Evolutionary conservation across 1,140 invertebrate species (phyloP).

Genomic region (Pseudomyrmex sp.): DNA sequence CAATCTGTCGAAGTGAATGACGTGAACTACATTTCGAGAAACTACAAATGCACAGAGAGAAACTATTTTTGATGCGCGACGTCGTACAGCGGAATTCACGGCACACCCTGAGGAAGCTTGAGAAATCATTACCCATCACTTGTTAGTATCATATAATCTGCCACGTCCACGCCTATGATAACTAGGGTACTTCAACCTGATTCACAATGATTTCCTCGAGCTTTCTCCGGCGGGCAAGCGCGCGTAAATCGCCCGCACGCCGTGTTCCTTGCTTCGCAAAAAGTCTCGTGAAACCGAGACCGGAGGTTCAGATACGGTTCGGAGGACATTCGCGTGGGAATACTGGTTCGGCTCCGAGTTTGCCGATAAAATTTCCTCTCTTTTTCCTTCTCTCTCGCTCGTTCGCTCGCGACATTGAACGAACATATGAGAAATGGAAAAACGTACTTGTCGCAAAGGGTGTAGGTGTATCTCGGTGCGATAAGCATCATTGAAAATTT

Average conservation of each 20-base stretch:
- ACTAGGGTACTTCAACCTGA: neutral
- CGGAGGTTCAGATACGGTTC: constrained; percentile 67
- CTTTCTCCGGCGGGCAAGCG: constrained; percentile 28
- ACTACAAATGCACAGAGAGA: neutral
- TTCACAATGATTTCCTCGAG: constrained; percentile 32
- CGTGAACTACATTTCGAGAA: neutral
- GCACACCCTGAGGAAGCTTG: neutral
- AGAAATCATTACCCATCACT: neutral
- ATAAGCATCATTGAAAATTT: constrained; percentile 10
- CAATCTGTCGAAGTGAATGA: no score
- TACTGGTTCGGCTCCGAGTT: constrained; percentile 72
- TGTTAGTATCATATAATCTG: constrained; percentile 13
- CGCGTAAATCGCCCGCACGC: constrained; percentile 43
- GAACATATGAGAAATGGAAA: constrained; percentile 30
- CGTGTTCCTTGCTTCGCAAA: constrained; percentile 30
- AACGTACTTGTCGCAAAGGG: constrained; percentile 21
- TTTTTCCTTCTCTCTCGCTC: neutral
- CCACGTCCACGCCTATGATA: constrained; percentile 3
- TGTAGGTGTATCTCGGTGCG: neutral
- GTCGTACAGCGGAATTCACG: neutral
- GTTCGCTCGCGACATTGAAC: neutral
- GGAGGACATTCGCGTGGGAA: constrained; percentile 75
- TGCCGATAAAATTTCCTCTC: constrained; percentile 49
- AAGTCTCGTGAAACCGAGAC: constrained; percentile 62
- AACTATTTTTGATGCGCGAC: neutral